A percentile compares a stretch with the other conserved stretches of the same genome.
phyloP scores from a whole-genome alignment of 2,113 vertebrate genomes.

The Labeo rohita region DNA sequence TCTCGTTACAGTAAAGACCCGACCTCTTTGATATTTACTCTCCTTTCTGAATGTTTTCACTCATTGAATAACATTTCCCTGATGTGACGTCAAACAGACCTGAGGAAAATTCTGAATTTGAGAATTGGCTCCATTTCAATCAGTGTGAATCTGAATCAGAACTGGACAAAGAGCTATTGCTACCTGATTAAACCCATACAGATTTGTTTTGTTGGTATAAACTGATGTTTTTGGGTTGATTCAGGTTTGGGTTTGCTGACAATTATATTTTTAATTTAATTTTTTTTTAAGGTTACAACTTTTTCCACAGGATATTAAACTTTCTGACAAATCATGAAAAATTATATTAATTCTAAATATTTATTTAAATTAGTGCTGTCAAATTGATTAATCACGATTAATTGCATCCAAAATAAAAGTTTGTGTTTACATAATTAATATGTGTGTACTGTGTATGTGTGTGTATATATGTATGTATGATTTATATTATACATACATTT shows the following conservation, averaged over 20 bases:
- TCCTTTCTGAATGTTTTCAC: neutral
- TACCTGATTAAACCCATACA: neutral
- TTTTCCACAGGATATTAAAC: too few species aligned
- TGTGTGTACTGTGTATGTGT: too few species aligned
- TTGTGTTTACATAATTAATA: too few species aligned
- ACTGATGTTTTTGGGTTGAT: neutral
- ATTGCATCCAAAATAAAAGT: too few species aligned
- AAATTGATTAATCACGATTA: too few species aligned
- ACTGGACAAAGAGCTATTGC: neutral
- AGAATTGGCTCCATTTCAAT: neutral
- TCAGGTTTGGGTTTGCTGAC: neutral
- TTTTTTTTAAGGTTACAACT: too few species aligned
- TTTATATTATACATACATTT: too few species aligned
- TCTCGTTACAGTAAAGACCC: constrained; percentile 1
- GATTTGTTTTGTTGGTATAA: neutral
- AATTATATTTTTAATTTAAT: too few species aligned
- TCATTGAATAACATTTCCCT: neutral
- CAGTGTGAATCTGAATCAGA: neutral
- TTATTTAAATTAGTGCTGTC: neutral
- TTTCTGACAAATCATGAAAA: neutral
- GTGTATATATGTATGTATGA: too few species aligned
- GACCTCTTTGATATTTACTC: constrained; percentile 34
- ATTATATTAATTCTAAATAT: neutral
- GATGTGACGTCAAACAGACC: constrained; percentile 23
- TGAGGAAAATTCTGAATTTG: neutral